These are phyloP conservation scores for Pseudachorutes palmiensis DNA, from an alignment of 1,140 invertebrate genomes.

Conservation along the genomic window DNA sequence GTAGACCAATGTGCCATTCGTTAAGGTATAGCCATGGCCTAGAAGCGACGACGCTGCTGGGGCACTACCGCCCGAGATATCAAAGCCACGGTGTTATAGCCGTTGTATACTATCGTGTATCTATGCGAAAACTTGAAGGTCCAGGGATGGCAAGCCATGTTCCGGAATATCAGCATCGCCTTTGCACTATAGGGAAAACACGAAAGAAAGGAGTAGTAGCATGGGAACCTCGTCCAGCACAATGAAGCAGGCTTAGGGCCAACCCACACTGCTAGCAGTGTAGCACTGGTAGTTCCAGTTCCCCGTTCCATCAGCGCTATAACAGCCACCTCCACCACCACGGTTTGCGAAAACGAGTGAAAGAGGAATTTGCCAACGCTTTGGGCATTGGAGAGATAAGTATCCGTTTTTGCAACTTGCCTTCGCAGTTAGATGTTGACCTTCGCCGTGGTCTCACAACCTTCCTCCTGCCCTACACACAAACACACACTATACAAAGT, in stretches of 20 bases:
- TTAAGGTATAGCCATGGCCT: too few relatives aligned
- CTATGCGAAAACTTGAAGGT: too few relatives aligned
- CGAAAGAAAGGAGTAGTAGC: neutral
- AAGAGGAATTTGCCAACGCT: constrained; percentile 24
- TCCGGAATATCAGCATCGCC: too few relatives aligned
- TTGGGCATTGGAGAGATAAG: constrained; percentile 15
- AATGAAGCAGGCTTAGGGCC: neutral
- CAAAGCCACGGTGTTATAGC: too few relatives aligned
- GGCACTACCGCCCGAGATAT: too few relatives aligned
- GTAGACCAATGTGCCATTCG: too few relatives aligned
- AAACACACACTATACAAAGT: neutral
- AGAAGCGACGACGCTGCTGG: too few relatives aligned
- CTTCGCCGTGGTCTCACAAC: constrained; percentile 9
- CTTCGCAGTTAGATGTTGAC: constrained; percentile 37
- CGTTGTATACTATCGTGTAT: too few relatives aligned
- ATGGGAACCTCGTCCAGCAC: too few relatives aligned
- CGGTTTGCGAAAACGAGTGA: constrained; percentile 16
- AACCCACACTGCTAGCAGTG: constrained; percentile 3
- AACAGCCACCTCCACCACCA: neutral
- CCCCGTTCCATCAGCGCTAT: neutral
- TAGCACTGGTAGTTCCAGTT: neutral
- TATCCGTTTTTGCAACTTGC: constrained; percentile 32
- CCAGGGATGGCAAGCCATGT: too few relatives aligned
- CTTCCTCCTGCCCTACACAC: neutral
- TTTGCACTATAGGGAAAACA: too few relatives aligned